Conservation (phyloP, 1,140 invertebrate species). For the Ips typographus region DNA sequence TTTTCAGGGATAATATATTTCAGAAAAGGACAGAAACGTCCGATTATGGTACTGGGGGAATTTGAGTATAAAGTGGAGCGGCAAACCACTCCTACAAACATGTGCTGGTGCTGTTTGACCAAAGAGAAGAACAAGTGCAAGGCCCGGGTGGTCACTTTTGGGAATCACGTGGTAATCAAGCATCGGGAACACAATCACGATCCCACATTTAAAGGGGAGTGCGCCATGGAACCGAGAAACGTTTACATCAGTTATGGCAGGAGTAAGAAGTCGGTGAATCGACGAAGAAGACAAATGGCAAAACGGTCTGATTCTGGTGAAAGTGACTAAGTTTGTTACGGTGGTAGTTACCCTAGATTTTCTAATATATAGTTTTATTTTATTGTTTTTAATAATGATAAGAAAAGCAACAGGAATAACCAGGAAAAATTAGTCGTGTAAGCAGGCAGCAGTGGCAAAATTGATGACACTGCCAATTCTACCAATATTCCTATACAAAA, state of each 20-base stretch:
- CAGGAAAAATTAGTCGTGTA: too few relatives aligned
- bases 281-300: not conserved
- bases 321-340: not conserved
- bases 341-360: too few relatives aligned
- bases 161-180: constrained; percentile 36
- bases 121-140: constrained; percentile 43
- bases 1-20: constrained; percentile 40
- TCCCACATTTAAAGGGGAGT: constrained; percentile 13
- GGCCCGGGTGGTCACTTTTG: constrained; percentile 39
- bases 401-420: too few relatives aligned
- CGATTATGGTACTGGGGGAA: constrained; percentile 39
- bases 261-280: not conserved
- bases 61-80: constrained; percentile 40
- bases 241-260: constrained; percentile 12
- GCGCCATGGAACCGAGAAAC: constrained; percentile 2
- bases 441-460: too few relatives aligned
- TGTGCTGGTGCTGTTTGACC: constrained; percentile 41
- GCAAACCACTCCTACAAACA: constrained; percentile 35
- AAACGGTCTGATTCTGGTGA: not conserved
- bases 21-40: constrained; percentile 38
- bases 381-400: too few relatives aligned
- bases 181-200: constrained; percentile 39
- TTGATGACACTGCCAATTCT: too few relatives aligned
- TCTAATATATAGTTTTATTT: too few relatives aligned
- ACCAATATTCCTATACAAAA: too few relatives aligned